Evolutionary conservation across 2,888 invertebrate genomes (phyloP).

Genomic region (Andrena bucephala): DNA sequence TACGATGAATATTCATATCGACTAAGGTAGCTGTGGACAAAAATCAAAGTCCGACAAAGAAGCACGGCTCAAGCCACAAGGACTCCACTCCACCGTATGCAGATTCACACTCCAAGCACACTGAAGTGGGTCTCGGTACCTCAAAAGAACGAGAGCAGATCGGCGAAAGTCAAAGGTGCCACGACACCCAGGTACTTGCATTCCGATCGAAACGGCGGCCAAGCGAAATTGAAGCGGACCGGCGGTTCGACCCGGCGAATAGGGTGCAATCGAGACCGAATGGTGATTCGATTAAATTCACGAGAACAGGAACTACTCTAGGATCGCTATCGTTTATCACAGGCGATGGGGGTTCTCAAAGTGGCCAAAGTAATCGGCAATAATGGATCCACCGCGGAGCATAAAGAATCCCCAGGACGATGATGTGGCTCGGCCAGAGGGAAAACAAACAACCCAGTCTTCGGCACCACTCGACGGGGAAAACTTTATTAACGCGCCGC

Average conservation of each 20-base stretch:
- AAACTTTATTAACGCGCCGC: slow-evolving; percentile 28
- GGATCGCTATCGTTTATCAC: slow-evolving; percentile 25
- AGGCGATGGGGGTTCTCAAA: slow-evolving; percentile 16
- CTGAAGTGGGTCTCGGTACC: neutral
- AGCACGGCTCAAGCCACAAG: neutral
- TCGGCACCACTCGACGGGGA: neutral
- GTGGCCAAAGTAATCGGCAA: slow-evolving; percentile 41
- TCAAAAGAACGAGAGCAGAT: neutral
- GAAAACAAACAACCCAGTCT: slow-evolving; percentile 29
- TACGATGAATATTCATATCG: neutral
- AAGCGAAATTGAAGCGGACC: slow-evolving; percentile 21
- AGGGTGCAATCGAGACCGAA: slow-evolving; percentile 35
- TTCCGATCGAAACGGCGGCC: slow-evolving; percentile 1
- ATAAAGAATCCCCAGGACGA: slow-evolving; percentile 20
- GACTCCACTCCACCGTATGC: neutral
- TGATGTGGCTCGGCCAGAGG: slow-evolving; percentile 12
- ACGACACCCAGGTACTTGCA: neutral
- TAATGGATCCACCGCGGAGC: slow-evolving; percentile 25
- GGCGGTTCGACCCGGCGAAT: slow-evolving; percentile 18
- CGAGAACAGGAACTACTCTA: slow-evolving; percentile 6
- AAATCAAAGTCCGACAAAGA: neutral
- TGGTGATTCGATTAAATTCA: slow-evolving; percentile 40
- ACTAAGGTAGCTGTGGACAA: neutral
- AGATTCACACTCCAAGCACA: neutral
- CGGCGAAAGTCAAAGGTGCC: neutral